A percentile compares a stretch with the other conserved stretches of the same genome.
phyloP scores from a whole-genome alignment of 1,140 invertebrate genomes.

The Drosophila lacertosa region DNA sequence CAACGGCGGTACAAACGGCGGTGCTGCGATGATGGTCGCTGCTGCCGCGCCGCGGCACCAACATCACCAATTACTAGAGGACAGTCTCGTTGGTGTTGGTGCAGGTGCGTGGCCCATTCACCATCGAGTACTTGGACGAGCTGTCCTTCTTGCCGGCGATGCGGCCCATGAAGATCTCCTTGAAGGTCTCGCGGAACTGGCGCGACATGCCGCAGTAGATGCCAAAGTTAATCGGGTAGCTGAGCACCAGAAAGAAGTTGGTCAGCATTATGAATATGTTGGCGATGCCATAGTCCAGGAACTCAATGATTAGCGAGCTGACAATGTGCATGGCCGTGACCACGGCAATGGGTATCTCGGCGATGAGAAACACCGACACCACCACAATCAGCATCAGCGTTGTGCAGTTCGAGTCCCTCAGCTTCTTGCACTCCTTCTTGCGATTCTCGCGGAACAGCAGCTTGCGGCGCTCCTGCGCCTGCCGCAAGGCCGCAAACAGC shows the following conservation, averaged over 20 bases:
- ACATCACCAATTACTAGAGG: conserved; percentile 86
- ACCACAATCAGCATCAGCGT: conserved; percentile 98
- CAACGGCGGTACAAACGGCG: conserved; percentile 44
- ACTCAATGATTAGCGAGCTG: conserved; percentile 88
- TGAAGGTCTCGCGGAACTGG: conserved; percentile 97
- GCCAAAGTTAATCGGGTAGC: conserved; percentile 97
- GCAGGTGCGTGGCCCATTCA: conserved; percentile 91
- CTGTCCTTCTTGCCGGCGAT: conserved; percentile 87
- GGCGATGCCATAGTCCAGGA: conserved; percentile 91
- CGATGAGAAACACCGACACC: conserved; percentile 94
- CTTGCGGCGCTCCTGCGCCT: conserved; percentile 91
- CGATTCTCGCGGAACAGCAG: conserved; percentile 93
- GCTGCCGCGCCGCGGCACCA: conserved; percentile 77
- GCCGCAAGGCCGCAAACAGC: conserved; percentile 92
- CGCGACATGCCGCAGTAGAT: conserved; percentile 98
- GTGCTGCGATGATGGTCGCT: conserved; percentile 60
- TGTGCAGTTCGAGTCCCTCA: conserved; percentile 95
- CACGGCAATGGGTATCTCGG: conserved; percentile 95
- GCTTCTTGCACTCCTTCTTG: conserved; percentile 92
- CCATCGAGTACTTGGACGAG: conserved; percentile 90
- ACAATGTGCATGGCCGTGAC: conserved; percentile 94
- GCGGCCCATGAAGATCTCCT: conserved; percentile 91
- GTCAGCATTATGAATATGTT: conserved; percentile 94
- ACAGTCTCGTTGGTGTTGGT: conserved; percentile 93
- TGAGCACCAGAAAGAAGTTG: conserved; percentile 95